These are phyloP conservation scores for Actinemys pallida DNA, from an alignment of 2,113 vertebrate species.

Conservation along the genomic window DNA sequence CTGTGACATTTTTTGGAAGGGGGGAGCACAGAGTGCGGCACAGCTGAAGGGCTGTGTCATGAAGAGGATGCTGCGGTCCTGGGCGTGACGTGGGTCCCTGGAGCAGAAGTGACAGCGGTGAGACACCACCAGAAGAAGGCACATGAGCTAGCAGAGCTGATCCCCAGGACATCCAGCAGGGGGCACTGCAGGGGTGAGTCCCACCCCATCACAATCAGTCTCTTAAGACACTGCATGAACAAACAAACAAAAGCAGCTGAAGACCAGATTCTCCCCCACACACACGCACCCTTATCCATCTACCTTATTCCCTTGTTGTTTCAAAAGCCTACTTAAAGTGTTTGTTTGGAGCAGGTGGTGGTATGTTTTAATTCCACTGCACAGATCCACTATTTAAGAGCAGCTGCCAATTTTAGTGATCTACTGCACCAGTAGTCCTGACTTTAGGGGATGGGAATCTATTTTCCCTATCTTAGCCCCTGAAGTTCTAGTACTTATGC, in stretches of 20 bases:
- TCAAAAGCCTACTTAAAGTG: background rate
- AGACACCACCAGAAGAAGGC: no score
- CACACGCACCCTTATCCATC: background rate
- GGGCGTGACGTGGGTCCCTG: no score
- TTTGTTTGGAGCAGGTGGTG: background rate
- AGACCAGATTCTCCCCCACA: background rate
- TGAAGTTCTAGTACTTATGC: background rate
- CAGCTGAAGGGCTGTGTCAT: no score
- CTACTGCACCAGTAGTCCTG: background rate
- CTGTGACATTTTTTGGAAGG: no score
- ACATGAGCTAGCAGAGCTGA: no score
- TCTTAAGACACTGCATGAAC: background rate
- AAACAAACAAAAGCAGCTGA: background rate
- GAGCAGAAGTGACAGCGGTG: no score
- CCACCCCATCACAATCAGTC: background rate
- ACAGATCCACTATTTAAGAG: background rate
- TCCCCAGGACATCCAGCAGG: no score
- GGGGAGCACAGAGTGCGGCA: no score
- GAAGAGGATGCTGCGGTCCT: no score
- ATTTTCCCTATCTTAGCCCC: background rate
- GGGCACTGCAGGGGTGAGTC: no score
- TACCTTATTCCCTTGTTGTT: background rate
- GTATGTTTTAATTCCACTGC: background rate
- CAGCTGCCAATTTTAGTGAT: background rate
- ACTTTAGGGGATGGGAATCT: background rate